phyloP scores from a whole-genome alignment of 2,888 invertebrate genomes.

The Chrysomela aeneicollis region DNA sequence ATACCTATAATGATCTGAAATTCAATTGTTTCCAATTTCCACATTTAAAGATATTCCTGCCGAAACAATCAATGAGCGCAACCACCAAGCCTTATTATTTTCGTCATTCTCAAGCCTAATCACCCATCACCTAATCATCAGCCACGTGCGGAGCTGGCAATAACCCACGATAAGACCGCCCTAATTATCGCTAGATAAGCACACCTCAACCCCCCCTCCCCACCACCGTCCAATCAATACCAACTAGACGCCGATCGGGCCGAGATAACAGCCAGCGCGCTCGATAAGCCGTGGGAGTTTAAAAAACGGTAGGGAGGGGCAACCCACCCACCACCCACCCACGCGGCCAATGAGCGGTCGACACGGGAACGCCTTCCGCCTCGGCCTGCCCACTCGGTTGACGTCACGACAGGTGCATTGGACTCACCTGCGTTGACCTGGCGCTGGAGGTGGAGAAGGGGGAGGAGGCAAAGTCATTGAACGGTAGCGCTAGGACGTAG shows the following conservation, averaged over 20 bases:
- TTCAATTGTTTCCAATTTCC: no score
- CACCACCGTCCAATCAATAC: conserved; percentile 22
- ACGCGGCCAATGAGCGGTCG: conserved; percentile 52
- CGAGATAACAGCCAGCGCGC: conserved; percentile 25
- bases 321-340: conserved; percentile 51
- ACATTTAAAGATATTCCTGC: no score
- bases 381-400: conserved; percentile 46
- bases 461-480: conserved; percentile 18
- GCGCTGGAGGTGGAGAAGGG: conserved; percentile 10
- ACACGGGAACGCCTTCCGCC: conserved; percentile 49
- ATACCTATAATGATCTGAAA: no score
- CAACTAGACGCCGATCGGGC: conserved; percentile 17
- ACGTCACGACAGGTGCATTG: conserved; percentile 54
- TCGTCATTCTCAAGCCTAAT: no score
- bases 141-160: no score
- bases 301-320: conserved; percentile 44
- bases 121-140: neutral
- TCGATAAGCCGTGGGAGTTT: conserved; percentile 37
- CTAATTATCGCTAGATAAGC: neutral
- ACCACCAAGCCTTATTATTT: no score
- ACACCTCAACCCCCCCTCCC: neutral
- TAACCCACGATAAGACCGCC: no score
- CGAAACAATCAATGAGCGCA: no score
- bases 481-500: neutral
- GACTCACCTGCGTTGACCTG: conserved; percentile 45